Evolutionary conservation across 2,888 invertebrate species (phyloP).

Genomic region (Acronicta aceris): DNA sequence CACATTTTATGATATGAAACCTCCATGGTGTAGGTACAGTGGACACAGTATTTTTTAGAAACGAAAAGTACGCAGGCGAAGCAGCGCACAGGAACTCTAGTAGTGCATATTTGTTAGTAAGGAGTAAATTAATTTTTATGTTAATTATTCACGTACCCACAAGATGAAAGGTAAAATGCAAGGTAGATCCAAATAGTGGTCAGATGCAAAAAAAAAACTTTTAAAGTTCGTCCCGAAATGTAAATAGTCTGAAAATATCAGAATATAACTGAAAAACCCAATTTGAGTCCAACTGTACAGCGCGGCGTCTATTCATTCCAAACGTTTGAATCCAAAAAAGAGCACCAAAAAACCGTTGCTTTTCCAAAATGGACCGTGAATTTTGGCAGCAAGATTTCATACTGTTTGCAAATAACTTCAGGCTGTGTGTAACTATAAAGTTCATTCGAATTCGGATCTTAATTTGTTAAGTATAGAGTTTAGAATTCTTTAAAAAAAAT

Average conservation of each 20-base stretch:
- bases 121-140: no score
- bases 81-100: no score
- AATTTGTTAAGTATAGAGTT: slow-evolving; percentile 7
- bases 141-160: no score
- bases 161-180: not conserved
- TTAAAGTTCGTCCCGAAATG: slow-evolving; percentile 11
- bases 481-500: slow-evolving; percentile 3
- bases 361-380: slow-evolving; percentile 37
- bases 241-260: slow-evolving; percentile 33
- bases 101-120: no score
- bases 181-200: not conserved
- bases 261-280: slow-evolving; percentile 46
- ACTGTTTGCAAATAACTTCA: slow-evolving; percentile 30
- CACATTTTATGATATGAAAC: no score
- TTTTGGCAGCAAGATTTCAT: slow-evolving; percentile 30
- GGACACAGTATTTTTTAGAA: no score
- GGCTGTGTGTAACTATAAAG: slow-evolving; percentile 9
- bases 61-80: no score
- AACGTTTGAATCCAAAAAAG: slow-evolving; percentile 50
- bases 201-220: slow-evolving; percentile 6
- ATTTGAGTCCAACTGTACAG: slow-evolving; percentile 42
- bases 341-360: slow-evolving; percentile 20
- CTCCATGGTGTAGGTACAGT: no score
- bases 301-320: slow-evolving; percentile 48
- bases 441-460: slow-evolving; percentile 24